Conservation (phyloP, 1,140 invertebrate genomes). For the Arctopsyche grandis region DNA sequence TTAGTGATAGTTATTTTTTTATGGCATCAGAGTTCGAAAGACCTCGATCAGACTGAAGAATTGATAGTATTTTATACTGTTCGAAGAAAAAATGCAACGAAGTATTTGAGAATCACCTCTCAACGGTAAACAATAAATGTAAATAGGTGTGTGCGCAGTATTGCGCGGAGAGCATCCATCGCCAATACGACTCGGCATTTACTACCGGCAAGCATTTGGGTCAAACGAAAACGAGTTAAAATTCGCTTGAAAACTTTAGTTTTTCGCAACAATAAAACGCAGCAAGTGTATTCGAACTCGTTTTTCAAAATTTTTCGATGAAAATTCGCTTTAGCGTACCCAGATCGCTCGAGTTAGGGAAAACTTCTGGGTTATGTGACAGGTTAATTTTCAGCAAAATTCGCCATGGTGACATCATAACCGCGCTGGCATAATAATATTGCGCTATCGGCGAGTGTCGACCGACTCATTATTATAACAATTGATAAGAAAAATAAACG, state of each 20-base stretch:
- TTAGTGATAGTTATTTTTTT: no score
- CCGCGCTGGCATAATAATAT: background rate
- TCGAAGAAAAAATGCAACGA: background rate
- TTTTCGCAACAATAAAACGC: no score
- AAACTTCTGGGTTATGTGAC: background rate
- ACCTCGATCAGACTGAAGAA: no score
- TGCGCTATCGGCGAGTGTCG: background rate
- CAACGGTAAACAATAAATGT: slow-evolving; percentile 10
- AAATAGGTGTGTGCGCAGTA: slow-evolving; percentile 14
- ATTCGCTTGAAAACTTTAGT: background rate
- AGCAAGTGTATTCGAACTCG: no score
- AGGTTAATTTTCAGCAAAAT: background rate
- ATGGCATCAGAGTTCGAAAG: no score
- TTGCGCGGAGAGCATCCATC: background rate
- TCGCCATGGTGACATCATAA: slow-evolving; percentile 3
- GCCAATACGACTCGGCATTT: background rate
- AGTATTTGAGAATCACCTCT: background rate
- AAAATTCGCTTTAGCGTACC: no score
- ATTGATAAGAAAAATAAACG: slow-evolving; percentile 5
- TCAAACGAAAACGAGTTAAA: slow-evolving; percentile 30
- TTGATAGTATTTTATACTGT: no score
- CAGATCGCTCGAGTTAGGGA: background rate
- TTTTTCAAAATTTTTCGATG: no score
- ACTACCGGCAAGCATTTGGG: slow-evolving; percentile 2
- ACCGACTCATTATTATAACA: background rate